Conservation (phyloP, 2,888 invertebrate genomes). For the Drosophila austrosaltans region DNA sequence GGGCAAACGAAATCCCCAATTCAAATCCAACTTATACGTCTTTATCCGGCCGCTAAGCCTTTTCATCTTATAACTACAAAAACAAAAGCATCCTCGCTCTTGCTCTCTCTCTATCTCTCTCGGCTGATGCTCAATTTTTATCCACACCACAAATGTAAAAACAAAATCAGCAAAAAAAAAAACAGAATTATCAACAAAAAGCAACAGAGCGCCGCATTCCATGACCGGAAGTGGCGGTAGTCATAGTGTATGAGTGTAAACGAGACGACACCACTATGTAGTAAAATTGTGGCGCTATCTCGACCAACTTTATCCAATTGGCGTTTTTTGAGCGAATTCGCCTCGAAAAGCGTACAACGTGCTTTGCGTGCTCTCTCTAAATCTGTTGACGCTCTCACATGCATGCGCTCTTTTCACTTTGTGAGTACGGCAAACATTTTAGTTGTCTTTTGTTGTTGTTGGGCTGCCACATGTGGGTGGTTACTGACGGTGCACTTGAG, state of each 20-base stretch:
- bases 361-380: slow-evolving; percentile 29
- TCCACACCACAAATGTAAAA: slow-evolving; percentile 59
- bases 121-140: slow-evolving; percentile 52
- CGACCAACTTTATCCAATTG: slow-evolving; percentile 61
- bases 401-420: slow-evolving; percentile 15
- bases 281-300: slow-evolving; percentile 48
- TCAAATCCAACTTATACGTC: slow-evolving; percentile 34
- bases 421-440: slow-evolving; percentile 37
- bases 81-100: slow-evolving; percentile 28
- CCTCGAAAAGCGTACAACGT: slow-evolving; percentile 58
- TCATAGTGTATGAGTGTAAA: slow-evolving; percentile 33
- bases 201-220: slow-evolving; percentile 18
- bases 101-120: slow-evolving; percentile 2
- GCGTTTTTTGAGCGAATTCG: slow-evolving; percentile 80
- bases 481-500: slow-evolving; percentile 10
- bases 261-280: slow-evolving; percentile 44
- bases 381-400: slow-evolving; percentile 22
- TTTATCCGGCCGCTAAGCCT: slow-evolving; percentile 18
- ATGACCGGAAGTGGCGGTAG: slow-evolving; percentile 60
- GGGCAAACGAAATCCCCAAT: background rate
- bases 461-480: slow-evolving; percentile 39
- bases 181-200: slow-evolving; percentile 9
- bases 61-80: slow-evolving; percentile 52
- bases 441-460: slow-evolving; percentile 33
- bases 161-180: slow-evolving; percentile 10